phyloP scores from a whole-genome alignment of 1,140 invertebrate genomes.

The Paraescarpia echinospica region DNA sequence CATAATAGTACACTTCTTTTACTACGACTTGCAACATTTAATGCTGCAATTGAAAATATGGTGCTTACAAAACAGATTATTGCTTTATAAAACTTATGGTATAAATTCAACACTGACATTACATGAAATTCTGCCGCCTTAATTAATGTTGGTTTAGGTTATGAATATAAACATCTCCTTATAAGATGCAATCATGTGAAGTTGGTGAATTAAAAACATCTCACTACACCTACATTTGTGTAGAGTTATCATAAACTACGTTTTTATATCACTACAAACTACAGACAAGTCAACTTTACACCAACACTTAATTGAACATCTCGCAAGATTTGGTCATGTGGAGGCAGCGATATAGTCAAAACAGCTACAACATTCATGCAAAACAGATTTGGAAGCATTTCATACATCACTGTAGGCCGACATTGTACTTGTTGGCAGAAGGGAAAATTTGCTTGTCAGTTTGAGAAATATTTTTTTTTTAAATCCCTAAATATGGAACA shows the following conservation, averaged over 20 bases:
- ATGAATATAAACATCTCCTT: background rate
- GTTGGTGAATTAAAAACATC: background rate
- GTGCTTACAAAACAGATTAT: background rate
- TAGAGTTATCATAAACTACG: background rate
- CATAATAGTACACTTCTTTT: background rate
- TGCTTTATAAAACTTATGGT: background rate
- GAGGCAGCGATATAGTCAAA: background rate
- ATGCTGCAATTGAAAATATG: background rate
- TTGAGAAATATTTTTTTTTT: background rate
- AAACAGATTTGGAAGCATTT: background rate
- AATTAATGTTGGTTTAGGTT: background rate
- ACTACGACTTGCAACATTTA: background rate
- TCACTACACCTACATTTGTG: background rate
- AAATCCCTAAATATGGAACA: background rate
- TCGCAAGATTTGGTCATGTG: background rate
- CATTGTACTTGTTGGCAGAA: background rate
- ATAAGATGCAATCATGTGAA: background rate
- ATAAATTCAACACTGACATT: background rate
- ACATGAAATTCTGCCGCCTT: background rate
- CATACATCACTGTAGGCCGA: background rate
- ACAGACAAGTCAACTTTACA: background rate
- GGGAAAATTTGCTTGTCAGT: background rate
- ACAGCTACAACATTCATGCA: background rate
- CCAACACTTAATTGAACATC: background rate
- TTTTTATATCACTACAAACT: background rate